phyloP scores from a whole-genome alignment of 1,140 invertebrate species.

The Stratiolaelaps scimitus region DNA sequence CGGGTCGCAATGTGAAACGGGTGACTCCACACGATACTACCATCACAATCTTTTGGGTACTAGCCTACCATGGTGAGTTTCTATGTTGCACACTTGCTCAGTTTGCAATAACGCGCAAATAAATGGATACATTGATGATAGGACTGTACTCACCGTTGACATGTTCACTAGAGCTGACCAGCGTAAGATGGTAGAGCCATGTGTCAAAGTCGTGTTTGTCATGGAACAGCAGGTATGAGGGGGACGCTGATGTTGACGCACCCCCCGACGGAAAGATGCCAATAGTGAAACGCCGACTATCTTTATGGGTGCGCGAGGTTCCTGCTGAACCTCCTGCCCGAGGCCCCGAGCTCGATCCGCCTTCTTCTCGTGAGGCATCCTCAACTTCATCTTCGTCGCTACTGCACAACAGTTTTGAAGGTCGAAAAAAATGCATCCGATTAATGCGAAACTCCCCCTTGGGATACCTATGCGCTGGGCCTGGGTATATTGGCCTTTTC shows the following conservation, averaged over 20 bases:
- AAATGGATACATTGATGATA: conserved; percentile 6
- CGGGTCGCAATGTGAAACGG: too few relatives aligned
- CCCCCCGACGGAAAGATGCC: conserved; percentile 62
- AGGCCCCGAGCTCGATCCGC: conserved; percentile 43
- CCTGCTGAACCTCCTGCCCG: conserved; percentile 50
- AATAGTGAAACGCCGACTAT: conserved; percentile 51
- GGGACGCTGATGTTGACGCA: conserved; percentile 69
- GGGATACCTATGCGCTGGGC: too few relatives aligned
- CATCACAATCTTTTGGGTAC: too few relatives aligned
- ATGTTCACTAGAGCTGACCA: conserved; percentile 76
- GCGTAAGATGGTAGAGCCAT: conserved; percentile 86
- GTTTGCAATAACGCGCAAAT: too few relatives aligned
- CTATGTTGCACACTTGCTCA: too few relatives aligned
- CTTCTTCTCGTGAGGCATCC: conserved; percentile 39
- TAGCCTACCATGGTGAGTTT: too few relatives aligned
- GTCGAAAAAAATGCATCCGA: too few relatives aligned
- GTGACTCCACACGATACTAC: too few relatives aligned
- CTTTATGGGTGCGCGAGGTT: conserved; percentile 38
- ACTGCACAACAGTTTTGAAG: background rate
- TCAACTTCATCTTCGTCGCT: conserved; percentile 4
- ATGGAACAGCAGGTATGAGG: conserved; percentile 76
- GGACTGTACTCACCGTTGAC: conserved; percentile 38
- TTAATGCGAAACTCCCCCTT: too few relatives aligned
- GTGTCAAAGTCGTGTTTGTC: conserved; percentile 73
- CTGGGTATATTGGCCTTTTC: too few relatives aligned